Evolutionary conservation across 2,797 vertebrate species (phyloP).

Genomic region (Halcyon leucocephala): DNA sequence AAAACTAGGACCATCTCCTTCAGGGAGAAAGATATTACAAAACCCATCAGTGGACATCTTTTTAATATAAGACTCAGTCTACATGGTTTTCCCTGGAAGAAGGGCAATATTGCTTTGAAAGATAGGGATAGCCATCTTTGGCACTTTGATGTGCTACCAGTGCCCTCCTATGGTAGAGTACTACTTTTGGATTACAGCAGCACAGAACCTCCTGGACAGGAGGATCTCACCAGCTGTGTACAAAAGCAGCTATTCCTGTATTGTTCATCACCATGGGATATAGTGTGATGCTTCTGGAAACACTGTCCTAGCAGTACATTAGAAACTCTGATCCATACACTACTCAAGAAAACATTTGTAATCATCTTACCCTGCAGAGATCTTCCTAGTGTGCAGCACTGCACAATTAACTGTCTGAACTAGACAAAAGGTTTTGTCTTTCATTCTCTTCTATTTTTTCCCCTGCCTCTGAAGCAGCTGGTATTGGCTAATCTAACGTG

Average conservation of each 20-base stretch:
- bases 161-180: background rate
- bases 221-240: background rate
- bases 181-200: background rate
- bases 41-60: background rate
- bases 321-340: background rate
- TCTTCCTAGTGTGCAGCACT: background rate
- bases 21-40: background rate
- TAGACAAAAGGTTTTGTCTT: background rate
- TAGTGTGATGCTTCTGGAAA: background rate
- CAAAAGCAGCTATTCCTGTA: background rate
- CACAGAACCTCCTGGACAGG: background rate
- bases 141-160: fast-evolving
- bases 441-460: background rate
- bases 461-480: background rate
- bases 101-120: constrained; percentile 24
- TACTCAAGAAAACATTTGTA: background rate
- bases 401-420: fast-evolving
- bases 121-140: background rate
- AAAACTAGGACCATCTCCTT: background rate
- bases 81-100: background rate
- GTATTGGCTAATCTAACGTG: background rate
- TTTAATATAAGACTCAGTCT: background rate
- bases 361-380: background rate
- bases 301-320: background rate
- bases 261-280: fast-evolving